Evolutionary conservation across 2,888 invertebrate genomes (phyloP), one percentile per base, ranked within the genome.

Genomic region (Pristionchus mayeri): DNA sequence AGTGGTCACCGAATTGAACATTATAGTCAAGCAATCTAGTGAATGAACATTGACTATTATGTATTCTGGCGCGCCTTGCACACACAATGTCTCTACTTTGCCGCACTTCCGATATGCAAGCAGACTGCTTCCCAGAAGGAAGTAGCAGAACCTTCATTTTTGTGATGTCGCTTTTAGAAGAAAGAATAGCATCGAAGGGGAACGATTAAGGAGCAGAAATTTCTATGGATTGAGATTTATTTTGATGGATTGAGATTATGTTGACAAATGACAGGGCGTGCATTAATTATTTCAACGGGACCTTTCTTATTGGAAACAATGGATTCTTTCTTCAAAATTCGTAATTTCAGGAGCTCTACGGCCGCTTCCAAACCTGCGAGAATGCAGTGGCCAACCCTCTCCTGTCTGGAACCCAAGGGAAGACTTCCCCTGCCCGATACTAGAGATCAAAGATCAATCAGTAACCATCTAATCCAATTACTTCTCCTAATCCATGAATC

Each of bases 291-390:
- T 52, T 52, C 3, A 52, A 21, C 3, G 52, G 18, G 52, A 60
- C 9, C 27, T 30, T 27, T 27, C 30, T 60, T 24, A n/a, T n/a
- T n/a, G n/a, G n/a, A n/a, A n/a, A n/a, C 21, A 54, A 54, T n/a
- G n/a, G 4, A 63, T 27, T 30, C 11, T 30, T 37, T 0, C n/a
- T 67, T n/a, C n/a, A n/a, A n/a, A n/a, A n/a, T n/a, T n/a, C n/a
- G n/a, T n/a, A n/a, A n/a, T n/a, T n/a, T 37, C 67, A 67, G 67
- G 67, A 67, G 37, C 67, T 67, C 67, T 67, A 67, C 67, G 37
- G 18, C 37, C 34, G 67, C 18, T 67, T 67, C 67, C 67, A 67
- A 21, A 24, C 67, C 3, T 67, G 67, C 21, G 67, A 67, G 37
- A 67, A 67, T 37, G 16, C 67, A 1, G 3, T 30, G 30, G 34